phyloP scores from a whole-genome alignment of 2,888 invertebrate species.

The Dasysyrphus tricinctus region DNA sequence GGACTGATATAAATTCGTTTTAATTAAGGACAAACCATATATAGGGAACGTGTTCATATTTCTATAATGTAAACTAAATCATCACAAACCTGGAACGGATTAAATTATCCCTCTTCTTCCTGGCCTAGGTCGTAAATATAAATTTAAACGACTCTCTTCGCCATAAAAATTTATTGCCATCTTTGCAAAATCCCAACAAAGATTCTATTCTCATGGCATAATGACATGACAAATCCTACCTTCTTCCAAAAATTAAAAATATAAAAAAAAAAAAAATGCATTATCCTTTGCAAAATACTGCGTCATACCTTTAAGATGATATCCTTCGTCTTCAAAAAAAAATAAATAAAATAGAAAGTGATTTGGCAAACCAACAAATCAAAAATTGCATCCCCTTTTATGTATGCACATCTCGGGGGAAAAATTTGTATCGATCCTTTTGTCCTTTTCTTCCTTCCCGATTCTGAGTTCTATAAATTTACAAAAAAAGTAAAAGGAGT shows the following conservation, averaged over 20 bases:
- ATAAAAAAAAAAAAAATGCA: slow-evolving; percentile 19
- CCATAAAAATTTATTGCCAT: slow-evolving; percentile 61
- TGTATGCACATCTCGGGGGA: slow-evolving; percentile 23
- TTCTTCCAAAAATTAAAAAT: background rate
- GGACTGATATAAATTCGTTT: slow-evolving; percentile 9
- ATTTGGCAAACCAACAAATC: slow-evolving; percentile 70
- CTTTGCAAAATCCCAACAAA: slow-evolving; percentile 56
- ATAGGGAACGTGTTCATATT: slow-evolving; percentile 32
- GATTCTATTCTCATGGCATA: slow-evolving; percentile 65
- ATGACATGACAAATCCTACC: slow-evolving; percentile 73
- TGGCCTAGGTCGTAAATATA: slow-evolving; percentile 27
- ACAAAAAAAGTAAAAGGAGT: slow-evolving; percentile 2
- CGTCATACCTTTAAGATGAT: slow-evolving; percentile 45
- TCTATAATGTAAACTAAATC: slow-evolving; percentile 33
- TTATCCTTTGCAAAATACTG: slow-evolving; percentile 67
- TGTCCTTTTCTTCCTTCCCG: slow-evolving; percentile 31
- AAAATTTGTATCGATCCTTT: slow-evolving; percentile 69
- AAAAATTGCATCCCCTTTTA: slow-evolving; percentile 53
- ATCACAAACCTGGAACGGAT: slow-evolving; percentile 61
- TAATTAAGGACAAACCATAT: slow-evolving; percentile 1
- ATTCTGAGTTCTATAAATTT: background rate
- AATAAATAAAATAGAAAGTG: slow-evolving; percentile 50
- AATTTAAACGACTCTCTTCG: slow-evolving; percentile 35
- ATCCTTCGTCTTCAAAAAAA: slow-evolving; percentile 32
- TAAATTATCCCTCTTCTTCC: slow-evolving; percentile 50